Conservation (phyloP, 2,797 vertebrate species). For the Spea hammondii region DNA sequence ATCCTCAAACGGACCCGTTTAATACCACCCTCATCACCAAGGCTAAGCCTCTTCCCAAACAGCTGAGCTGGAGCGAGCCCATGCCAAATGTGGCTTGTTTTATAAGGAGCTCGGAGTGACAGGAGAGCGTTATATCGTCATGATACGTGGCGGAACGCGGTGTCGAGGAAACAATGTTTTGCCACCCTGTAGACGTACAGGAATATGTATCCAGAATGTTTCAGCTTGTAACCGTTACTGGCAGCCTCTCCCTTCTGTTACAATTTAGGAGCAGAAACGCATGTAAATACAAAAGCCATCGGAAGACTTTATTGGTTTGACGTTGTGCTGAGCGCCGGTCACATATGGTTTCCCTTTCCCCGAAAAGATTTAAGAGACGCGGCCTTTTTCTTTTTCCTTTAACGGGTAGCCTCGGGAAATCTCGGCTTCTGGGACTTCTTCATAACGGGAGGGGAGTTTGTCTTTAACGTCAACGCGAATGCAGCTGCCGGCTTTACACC, state of each 20-base stretch:
- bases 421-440: no score
- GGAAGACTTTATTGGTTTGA: no score
- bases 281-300: no score
- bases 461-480: no score
- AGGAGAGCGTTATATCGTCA: background rate
- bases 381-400: no score
- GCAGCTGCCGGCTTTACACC: no score
- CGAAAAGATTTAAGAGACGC: no score
- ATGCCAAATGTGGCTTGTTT: constrained; percentile 17
- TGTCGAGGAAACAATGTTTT: background rate
- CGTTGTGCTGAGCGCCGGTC: no score
- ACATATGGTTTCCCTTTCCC: no score
- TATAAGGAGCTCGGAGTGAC: constrained; percentile 8
- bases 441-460: no score
- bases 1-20: constrained; percentile 25
- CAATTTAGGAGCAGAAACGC: constrained; percentile 5
- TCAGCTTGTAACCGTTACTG: constrained; percentile 5
- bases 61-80: constrained; percentile 14
- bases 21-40: constrained; percentile 33
- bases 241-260: background rate
- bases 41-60: constrained; percentile 19
- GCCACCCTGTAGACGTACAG: background rate
- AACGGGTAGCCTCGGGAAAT: no score
- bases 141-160: background rate
- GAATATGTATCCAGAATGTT: background rate